These are phyloP conservation scores for Oceanodroma tethys DNA, from an alignment of 2,113 vertebrate species.

Conservation along the genomic window DNA sequence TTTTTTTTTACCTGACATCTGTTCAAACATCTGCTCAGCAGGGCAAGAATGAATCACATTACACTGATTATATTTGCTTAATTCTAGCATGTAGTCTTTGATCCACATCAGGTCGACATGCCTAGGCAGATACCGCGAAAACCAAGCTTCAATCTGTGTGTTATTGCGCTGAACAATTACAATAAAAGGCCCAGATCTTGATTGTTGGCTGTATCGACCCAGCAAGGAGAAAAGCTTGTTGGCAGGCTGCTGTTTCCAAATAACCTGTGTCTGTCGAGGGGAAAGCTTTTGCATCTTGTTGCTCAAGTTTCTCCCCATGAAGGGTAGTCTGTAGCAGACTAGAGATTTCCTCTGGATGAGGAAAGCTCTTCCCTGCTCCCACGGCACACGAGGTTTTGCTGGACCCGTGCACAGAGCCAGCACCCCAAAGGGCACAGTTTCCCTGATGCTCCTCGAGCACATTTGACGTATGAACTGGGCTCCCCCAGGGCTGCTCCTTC, in stretches of 20 bases:
- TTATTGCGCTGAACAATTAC: neutral
- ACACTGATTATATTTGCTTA: constrained; percentile 31
- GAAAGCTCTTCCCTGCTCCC: neutral
- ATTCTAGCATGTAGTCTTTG: constrained; percentile 17
- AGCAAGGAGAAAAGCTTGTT: neutral
- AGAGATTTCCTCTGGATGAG: neutral
- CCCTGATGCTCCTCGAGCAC: neutral
- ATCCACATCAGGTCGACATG: neutral
- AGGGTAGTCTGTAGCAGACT: neutral
- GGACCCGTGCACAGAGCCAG: neutral
- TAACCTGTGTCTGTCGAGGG: rapidly evolving
- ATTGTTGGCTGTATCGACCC: neutral
- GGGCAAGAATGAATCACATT: constrained; percentile 59
- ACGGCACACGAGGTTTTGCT: neutral
- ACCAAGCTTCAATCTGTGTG: neutral
- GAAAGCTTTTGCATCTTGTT: neutral
- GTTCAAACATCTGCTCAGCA: constrained; percentile 56
- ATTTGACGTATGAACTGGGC: rapidly evolving
- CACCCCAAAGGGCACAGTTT: rapidly evolving
- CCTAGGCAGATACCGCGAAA: neutral
- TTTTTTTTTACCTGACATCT: constrained; percentile 58
- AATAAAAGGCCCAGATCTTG: neutral
- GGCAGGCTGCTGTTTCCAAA: neutral
- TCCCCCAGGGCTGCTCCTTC: neutral
- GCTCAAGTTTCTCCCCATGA: neutral